Evolutionary conservation across 2,797 vertebrate genomes (phyloP).

Genomic region (Lithobates sylvaticus): DNA sequence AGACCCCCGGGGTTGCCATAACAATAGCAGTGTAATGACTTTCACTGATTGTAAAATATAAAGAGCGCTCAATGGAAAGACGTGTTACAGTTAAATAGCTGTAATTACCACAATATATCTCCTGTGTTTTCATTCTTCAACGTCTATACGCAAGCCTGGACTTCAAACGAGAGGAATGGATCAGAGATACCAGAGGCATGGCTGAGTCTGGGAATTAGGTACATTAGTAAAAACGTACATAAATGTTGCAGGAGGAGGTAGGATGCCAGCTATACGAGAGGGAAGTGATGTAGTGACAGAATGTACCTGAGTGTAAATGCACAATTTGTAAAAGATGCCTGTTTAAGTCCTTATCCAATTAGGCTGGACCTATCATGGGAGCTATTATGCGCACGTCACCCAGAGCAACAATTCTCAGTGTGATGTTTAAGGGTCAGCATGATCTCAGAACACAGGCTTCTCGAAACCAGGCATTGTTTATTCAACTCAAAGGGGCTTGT

Average conservation of each 20-base stretch:
- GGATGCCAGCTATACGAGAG: too few relatives aligned
- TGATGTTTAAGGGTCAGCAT: too few relatives aligned
- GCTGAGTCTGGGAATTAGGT: background rate
- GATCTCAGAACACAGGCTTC: too few relatives aligned
- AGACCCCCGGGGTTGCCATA: conserved; percentile 25
- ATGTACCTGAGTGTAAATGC: background rate
- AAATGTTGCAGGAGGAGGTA: background rate
- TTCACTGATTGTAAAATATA: conserved; percentile 2
- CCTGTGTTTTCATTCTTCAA: background rate
- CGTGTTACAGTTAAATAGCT: background rate
- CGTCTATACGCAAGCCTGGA: background rate
- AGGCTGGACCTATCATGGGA: background rate
- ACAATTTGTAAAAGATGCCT: background rate
- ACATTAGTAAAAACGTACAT: background rate
- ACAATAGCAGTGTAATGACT: conserved; percentile 3
- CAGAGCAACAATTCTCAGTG: background rate
- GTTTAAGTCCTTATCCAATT: background rate
- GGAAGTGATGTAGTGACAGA: background rate
- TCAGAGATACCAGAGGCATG: background rate
- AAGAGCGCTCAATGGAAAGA: conserved; percentile 5
- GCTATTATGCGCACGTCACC: too few relatives aligned
- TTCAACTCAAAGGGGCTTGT: too few relatives aligned
- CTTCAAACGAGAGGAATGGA: background rate
- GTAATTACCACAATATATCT: conserved; percentile 13
- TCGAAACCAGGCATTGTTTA: too few relatives aligned